Percentiles rank a stretch among this genome's conserved stretches.
Evolutionary conservation across 2,888 invertebrate genomes (phyloP).

Genomic region (Cyaniris semiargus): DNA sequence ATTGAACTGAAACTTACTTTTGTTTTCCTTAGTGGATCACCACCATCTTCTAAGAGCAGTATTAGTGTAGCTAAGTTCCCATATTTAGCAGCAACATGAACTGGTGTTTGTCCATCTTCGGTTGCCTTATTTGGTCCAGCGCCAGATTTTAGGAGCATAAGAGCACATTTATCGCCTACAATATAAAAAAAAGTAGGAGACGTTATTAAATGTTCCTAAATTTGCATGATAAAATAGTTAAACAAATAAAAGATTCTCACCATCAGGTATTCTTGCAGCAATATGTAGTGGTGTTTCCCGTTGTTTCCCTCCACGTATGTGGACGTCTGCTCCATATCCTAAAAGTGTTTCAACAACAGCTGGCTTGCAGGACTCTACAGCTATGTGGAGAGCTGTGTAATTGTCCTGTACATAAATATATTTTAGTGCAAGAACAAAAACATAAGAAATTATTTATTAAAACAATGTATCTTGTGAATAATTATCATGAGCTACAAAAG

Average conservation of each 20-base stretch:
- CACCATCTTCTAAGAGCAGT: conserved; percentile 94
- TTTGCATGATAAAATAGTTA: no score
- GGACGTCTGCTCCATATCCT: conserved; percentile 98
- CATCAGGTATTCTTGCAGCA: conserved; percentile 93
- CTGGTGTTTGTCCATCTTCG: conserved; percentile 97
- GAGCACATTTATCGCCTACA: conserved; percentile 86
- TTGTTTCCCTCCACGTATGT: conserved; percentile 93
- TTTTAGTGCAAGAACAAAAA: background rate
- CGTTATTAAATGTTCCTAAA: background rate
- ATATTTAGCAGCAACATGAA: conserved; percentile 96
- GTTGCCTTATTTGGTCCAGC: conserved; percentile 97
- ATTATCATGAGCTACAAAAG: no score
- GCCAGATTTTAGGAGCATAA: conserved; percentile 98
- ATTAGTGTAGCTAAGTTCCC: conserved; percentile 94
- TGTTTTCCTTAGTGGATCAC: conserved; percentile 94
- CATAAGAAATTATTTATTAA: no score
- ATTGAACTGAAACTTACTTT: conserved; percentile 81
- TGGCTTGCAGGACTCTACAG: conserved; percentile 96
- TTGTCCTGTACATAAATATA: conserved; percentile 85
- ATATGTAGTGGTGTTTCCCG: conserved; percentile 98
- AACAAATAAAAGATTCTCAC: conserved; percentile 46
- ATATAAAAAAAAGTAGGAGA: background rate
- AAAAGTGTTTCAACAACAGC: conserved; percentile 96
- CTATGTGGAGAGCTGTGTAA: conserved; percentile 98
- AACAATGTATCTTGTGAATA: no score